Evolutionary conservation across 1,140 invertebrate species (phyloP), one percentile per base, ranked within the genome.

Genomic region (Drosophila mayri): DNA sequence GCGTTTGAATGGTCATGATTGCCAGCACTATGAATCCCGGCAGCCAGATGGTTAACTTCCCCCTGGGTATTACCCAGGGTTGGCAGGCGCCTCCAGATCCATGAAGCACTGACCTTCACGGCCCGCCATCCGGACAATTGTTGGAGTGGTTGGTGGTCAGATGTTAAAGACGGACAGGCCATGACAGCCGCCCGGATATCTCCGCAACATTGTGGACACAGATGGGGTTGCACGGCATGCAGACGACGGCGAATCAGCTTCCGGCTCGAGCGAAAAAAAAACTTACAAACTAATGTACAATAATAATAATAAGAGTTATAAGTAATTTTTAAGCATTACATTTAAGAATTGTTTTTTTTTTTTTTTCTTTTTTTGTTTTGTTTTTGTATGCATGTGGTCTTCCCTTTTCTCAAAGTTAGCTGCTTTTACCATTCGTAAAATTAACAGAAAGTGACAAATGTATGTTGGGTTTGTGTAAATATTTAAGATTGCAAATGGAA

Each of bases 281-380:
- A 73, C 70, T 70, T 87, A 79, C 30, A 12, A 72, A 79, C 78
- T 86, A 86, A 82, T 82, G 71, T 87, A 87, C 71, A 87, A 68
- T 85, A 81, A 75, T 85, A 81, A 75, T 81, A 85, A 81, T 85
- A 81, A 80, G 61, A 57, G 55, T 81, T 77, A 83, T 37, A 68
- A 60, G 65, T 82, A 76, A 49, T 22, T 35, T 52, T 6, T 62
- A 43, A 64, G 66, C 54, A 49, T 83, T 79, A 84, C 40, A 83
- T 18, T 47, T 78, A 82, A 41, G 64, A 65, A 79, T 62, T 65
- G 77, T 82, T n/a, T 18, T 41, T 57, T n/a, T 38, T 43, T 46
- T 20, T n/a, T n/a, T n/a, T n/a, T n/a, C n/a, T n/a, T n/a, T n/a
- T n/a, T 40, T 30, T 58, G 20, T 35, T 18, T 18, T 20, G 12